These are phyloP conservation scores for Coelopa pilipes DNA, from an alignment of 2,888 invertebrate species.

Conservation along the genomic window DNA sequence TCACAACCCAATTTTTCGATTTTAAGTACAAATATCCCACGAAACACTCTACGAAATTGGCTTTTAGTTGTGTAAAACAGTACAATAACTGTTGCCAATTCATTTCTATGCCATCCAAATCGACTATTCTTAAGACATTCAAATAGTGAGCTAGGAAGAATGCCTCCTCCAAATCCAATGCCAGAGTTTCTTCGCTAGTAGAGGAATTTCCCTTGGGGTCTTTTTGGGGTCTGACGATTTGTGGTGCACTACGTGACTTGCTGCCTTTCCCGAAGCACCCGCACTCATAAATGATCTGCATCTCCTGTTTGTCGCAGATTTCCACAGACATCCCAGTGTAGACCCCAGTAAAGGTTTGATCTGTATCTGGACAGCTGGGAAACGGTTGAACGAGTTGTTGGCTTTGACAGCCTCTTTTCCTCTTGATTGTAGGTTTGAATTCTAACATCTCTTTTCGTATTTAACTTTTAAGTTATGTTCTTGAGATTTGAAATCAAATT, in stretches of 20 bases:
- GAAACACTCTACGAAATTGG: slow-evolving; percentile 76
- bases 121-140: slow-evolving; percentile 74
- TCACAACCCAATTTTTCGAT: slow-evolving; percentile 91
- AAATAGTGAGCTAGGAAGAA: slow-evolving; percentile 78
- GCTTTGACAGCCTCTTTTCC: slow-evolving; percentile 49
- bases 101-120: slow-evolving; percentile 69
- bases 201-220: not conserved
- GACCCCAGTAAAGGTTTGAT: slow-evolving; percentile 70
- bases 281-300: slow-evolving; percentile 74
- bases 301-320: slow-evolving; percentile 71
- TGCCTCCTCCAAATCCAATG: slow-evolving; percentile 80
- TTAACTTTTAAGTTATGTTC: not conserved
- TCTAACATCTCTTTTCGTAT: slow-evolving; percentile 36
- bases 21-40: slow-evolving; percentile 86
- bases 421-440: slow-evolving; percentile 50
- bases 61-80: slow-evolving; percentile 71
- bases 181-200: slow-evolving; percentile 70
- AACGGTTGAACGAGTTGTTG: slow-evolving; percentile 40
- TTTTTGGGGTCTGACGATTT: slow-evolving; percentile 36
- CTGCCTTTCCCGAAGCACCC: slow-evolving; percentile 84
- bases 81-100: slow-evolving; percentile 71
- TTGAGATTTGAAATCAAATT: not conserved
- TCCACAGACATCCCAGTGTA: slow-evolving; percentile 78
- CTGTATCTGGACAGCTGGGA: slow-evolving; percentile 37
- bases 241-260: slow-evolving; percentile 68